Conservation (phyloP, 2,797 vertebrate species). For the Bufotes viridis region DNA sequence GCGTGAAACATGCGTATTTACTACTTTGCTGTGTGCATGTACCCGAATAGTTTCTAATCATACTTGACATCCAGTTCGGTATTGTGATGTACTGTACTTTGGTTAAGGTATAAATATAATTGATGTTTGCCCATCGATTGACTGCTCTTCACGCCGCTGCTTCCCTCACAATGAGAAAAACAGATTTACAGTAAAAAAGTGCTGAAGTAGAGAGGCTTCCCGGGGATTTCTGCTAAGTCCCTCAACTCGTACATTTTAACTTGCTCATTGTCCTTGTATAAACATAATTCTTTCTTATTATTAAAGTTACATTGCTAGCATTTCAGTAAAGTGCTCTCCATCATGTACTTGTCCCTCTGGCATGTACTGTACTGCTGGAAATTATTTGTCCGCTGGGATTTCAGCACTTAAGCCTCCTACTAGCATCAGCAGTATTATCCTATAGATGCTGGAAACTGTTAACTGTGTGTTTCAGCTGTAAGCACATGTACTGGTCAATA, state of each 20-base stretch:
- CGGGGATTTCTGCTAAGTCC: constrained; percentile 52
- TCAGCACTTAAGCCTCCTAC: constrained; percentile 27
- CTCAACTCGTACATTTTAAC: constrained; percentile 39
- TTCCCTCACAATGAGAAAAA: constrained; percentile 46
- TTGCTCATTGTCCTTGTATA: constrained; percentile 52
- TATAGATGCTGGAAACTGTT: constrained; percentile 4
- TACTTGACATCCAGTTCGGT: background rate
- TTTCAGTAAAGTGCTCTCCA: constrained; percentile 42
- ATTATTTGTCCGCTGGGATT: constrained; percentile 37
- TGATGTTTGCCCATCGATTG: constrained; percentile 52
- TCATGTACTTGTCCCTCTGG: constrained; percentile 35
- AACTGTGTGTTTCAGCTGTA: background rate
- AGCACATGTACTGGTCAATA: background rate
- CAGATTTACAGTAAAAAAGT: constrained; percentile 43
- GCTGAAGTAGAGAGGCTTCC: constrained; percentile 36
- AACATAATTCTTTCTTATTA: constrained; percentile 54
- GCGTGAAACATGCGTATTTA: no score
- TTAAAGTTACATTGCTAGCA: constrained; percentile 45
- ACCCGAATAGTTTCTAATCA: no score
- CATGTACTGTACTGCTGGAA: constrained; percentile 14
- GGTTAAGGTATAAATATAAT: constrained; percentile 45
- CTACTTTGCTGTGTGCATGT: no score
- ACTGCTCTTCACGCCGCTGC: constrained; percentile 5
- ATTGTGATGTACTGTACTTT: constrained; percentile 17
- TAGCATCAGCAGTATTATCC: constrained; percentile 28